Evolutionary conservation across 2,797 vertebrate species (phyloP).

Genomic region (Chromobotia macracanthus): DNA sequence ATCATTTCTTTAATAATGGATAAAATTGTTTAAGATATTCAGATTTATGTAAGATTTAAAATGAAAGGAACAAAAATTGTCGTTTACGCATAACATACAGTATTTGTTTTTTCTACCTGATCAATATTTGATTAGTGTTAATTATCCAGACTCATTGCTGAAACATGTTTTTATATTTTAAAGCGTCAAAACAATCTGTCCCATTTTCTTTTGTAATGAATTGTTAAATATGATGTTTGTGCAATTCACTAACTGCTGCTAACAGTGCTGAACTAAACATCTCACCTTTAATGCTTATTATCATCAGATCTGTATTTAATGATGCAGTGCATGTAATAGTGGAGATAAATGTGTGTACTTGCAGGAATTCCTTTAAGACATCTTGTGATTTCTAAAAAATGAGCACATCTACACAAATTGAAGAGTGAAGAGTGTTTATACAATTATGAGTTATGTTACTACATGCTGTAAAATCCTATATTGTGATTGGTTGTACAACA

Average conservation of each 20-base stretch:
- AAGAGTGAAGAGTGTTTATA: too few species aligned
- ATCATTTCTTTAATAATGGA: neutral
- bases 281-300: neutral
- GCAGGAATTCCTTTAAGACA: too few species aligned
- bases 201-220: neutral
- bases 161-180: too few species aligned
- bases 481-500: neutral
- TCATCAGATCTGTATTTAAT: neutral
- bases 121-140: neutral
- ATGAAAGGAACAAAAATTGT: neutral
- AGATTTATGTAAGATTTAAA: neutral
- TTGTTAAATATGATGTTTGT: constrained; percentile 8
- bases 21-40: neutral
- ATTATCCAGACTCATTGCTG: constrained; percentile 1
- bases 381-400: neutral
- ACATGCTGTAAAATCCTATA: neutral
- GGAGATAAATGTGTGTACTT: neutral
- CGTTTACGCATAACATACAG: too few species aligned
- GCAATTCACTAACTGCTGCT: too few species aligned
- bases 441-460: too few species aligned
- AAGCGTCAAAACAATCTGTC: neutral
- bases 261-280: neutral
- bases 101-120: too few species aligned
- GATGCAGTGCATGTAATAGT: neutral
- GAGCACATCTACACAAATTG: too few species aligned